Evolutionary conservation across 2,113 vertebrate genomes (phyloP).

Genomic region (Pituophis catenifer): DNA sequence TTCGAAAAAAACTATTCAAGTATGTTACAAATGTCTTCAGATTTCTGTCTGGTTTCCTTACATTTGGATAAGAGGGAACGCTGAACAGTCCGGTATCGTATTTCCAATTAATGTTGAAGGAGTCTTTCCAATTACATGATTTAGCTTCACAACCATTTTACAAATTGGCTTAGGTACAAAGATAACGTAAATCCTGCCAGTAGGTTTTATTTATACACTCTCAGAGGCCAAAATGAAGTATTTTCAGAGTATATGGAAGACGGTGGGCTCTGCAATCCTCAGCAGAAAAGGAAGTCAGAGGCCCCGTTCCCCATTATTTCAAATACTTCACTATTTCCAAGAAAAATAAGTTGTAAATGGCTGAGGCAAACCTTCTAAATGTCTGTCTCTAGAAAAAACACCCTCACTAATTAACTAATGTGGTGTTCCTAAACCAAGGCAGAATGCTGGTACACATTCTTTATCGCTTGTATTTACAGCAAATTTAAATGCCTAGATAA

Average conservation of each 20-base stretch:
- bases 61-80: not conserved
- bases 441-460: constrained; percentile 40
- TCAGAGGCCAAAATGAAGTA: constrained; percentile 26
- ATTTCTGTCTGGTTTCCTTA: not conserved
- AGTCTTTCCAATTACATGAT: constrained; percentile 24
- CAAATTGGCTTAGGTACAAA: constrained; percentile 38
- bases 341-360: constrained; percentile 50
- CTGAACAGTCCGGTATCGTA: constrained; percentile 8
- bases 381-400: constrained; percentile 44
- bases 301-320: constrained; percentile 36
- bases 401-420: constrained; percentile 46
- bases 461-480: constrained; percentile 46
- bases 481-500: constrained; percentile 45
- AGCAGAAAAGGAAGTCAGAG: constrained; percentile 51
- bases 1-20: not conserved
- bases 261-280: constrained; percentile 35
- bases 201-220: constrained; percentile 16
- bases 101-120: constrained; percentile 37
- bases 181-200: constrained; percentile 5
- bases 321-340: constrained; percentile 36
- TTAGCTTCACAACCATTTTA: constrained; percentile 34
- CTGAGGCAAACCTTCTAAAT: constrained; percentile 49
- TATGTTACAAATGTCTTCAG: not conserved
- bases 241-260: constrained; percentile 12
- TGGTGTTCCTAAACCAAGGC: constrained; percentile 32